Conservation (phyloP, 2,113 vertebrate genomes). For the Gasterosteus aculeatus region DNA sequence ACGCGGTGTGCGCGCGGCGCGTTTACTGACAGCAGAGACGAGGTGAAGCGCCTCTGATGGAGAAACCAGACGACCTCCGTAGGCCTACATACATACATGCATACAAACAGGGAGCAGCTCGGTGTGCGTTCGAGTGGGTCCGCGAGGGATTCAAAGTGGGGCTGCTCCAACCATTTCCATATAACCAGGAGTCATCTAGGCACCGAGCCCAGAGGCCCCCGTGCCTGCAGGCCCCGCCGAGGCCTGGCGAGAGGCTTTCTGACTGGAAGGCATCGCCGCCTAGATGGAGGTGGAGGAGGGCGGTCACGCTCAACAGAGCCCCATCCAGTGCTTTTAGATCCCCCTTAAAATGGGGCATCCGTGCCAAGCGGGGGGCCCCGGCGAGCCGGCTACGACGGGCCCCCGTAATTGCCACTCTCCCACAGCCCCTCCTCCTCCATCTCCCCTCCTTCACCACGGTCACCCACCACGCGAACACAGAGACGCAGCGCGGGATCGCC, state of each 20-base stretch:
- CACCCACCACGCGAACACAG: slow-evolving; percentile 41
- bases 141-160: slow-evolving; percentile 29
- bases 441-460: neutral
- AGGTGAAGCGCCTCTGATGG: slow-evolving; percentile 48
- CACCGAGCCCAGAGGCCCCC: slow-evolving; percentile 61
- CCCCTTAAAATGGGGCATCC: slow-evolving; percentile 65
- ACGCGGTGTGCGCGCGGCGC: slow-evolving; percentile 15
- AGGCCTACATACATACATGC: neutral
- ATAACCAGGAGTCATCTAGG: slow-evolving; percentile 73
- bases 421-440: neutral
- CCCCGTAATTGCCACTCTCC: slow-evolving; percentile 73
- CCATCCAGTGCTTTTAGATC: slow-evolving; percentile 76
- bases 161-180: slow-evolving; percentile 67
- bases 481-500: slow-evolving; percentile 32
- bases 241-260: slow-evolving; percentile 65
- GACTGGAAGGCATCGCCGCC: slow-evolving; percentile 39
- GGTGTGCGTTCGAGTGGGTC: slow-evolving; percentile 15
- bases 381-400: slow-evolving; percentile 53
- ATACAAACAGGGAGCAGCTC: slow-evolving; percentile 14
- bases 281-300: slow-evolving; percentile 6
- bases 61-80: slow-evolving; percentile 21
- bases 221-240: slow-evolving; percentile 63
- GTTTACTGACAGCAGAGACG: slow-evolving; percentile 40
- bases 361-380: slow-evolving; percentile 61
- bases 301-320: slow-evolving; percentile 67